Base-by-base conservation (phyloP, 1,140 invertebrate genomes). In the Ganaspis sp. region DNA sequence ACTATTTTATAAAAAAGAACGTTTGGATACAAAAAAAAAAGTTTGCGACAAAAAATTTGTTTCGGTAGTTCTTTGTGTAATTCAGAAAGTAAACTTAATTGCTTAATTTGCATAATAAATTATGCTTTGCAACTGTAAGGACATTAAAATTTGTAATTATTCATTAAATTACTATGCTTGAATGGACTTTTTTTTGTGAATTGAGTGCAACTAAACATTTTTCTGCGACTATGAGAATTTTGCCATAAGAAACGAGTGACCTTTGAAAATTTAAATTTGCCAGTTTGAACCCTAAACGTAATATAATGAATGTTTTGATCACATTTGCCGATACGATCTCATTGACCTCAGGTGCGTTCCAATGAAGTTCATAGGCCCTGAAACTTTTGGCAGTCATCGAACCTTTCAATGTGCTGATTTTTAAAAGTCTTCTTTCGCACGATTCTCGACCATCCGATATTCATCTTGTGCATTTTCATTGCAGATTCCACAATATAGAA, bases 311-410 rank as follows among this genome's bases (percentile, higher is more conserved):
- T 64, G 23, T 64, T 29, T 64, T 64, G 58, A 29, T 64, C 58
- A 64, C 23, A 64, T 29, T 58, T 58, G 9, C 9, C 29, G 37
- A 53, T 58, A 70, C 74, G 34, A 58, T 45, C 64, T 64, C 1
- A 64, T 64, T 45, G 40, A 29, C n/a, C 37, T 72, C 70, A 72
- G 45, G 70, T 70, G 21, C 70, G 53, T 69, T 70, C 26, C 38
- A 54, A 38, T 70, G n/a, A 72, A 76, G 69, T 70, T 45, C 70
- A 26, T 1, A 40, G 19, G 49, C 15, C 6, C 37, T 29, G 53
- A 29, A 53, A 21, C 21, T 49, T 64, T 29, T n/a, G 23, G 58
- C 26, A 64, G 58, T 64, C 23, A 64, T 64, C 58, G 26, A 64
- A 64, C 58, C 15, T 64, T 64, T 26, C 11, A 64, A 64, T 64